Percentiles rank a stretch among this genome's conserved stretches.
These are phyloP conservation scores for Autographa gamma DNA, from an alignment of 2,888 invertebrate genomes.

Conservation along the genomic window DNA sequence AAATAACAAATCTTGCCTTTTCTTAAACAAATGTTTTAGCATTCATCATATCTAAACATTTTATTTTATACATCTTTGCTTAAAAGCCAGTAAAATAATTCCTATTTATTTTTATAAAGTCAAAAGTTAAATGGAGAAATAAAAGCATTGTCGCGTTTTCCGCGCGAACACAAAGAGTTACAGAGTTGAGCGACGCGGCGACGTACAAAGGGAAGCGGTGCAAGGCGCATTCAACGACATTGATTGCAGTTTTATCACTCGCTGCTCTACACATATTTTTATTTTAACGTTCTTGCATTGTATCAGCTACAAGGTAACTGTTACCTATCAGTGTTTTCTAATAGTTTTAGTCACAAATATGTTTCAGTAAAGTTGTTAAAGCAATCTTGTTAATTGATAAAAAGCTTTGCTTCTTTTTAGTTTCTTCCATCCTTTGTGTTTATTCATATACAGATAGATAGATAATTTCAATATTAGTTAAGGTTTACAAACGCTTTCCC, in stretches of 20 bases:
- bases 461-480: no score
- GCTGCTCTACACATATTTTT: neutral
- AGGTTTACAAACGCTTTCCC: no score
- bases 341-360: neutral
- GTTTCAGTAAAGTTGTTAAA: no score
- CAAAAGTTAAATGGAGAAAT: slow-evolving; percentile 57
- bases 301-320: neutral
- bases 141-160: slow-evolving; percentile 52
- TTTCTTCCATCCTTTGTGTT: no score
- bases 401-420: no score
- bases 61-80: neutral
- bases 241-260: slow-evolving; percentile 14
- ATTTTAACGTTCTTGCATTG: neutral
- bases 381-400: no score
- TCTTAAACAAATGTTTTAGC: neutral
- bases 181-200: slow-evolving; percentile 42
- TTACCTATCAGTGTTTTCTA: neutral
- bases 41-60: neutral
- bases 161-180: slow-evolving; percentile 48
- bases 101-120: slow-evolving; percentile 31
- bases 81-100: neutral
- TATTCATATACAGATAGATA: no score
- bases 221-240: slow-evolving; percentile 15
- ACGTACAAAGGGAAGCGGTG: slow-evolving; percentile 33
- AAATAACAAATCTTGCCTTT: slow-evolving; percentile 20